Evolutionary conservation across 2,888 invertebrate genomes (phyloP).

Genomic region (Standfussiana lucernea): DNA sequence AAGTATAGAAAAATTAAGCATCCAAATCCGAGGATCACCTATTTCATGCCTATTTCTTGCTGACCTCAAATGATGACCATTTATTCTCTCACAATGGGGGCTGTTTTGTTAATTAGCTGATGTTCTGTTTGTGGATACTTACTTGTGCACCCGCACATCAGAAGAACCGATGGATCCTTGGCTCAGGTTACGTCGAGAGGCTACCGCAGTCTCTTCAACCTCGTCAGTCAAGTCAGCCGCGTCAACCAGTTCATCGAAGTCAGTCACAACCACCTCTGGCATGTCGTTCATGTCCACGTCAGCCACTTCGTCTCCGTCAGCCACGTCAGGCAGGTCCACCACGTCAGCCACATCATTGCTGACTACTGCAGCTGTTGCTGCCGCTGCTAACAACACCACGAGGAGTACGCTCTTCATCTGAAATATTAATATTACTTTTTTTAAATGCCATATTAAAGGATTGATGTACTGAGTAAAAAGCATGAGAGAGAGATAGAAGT

Average conservation of each 20-base stretch:
- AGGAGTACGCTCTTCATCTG: constrained; percentile 44
- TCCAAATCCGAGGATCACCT: neutral
- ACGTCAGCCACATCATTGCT: constrained; percentile 12
- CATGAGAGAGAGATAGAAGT: neutral
- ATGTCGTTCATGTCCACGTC: neutral
- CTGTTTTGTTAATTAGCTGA: neutral
- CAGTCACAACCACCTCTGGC: neutral
- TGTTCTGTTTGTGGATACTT: neutral
- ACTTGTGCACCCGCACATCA: neutral
- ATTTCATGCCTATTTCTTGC: too few relatives aligned
- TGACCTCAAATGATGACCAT: neutral
- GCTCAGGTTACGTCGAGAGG: neutral
- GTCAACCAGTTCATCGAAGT: neutral
- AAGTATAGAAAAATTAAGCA: neutral
- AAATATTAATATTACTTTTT: neutral
- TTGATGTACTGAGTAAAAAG: neutral
- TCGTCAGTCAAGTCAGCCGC: neutral
- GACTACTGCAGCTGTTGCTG: constrained; percentile 30
- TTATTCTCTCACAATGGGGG: neutral
- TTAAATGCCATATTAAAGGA: neutral
- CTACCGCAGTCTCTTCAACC: neutral
- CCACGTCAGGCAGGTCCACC: neutral
- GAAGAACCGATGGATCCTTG: neutral
- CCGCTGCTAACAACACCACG: constrained; percentile 33
- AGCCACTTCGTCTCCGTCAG: neutral